Conservation (phyloP, 1,140 invertebrate genomes). For the Asbolus verrucosus region DNA sequence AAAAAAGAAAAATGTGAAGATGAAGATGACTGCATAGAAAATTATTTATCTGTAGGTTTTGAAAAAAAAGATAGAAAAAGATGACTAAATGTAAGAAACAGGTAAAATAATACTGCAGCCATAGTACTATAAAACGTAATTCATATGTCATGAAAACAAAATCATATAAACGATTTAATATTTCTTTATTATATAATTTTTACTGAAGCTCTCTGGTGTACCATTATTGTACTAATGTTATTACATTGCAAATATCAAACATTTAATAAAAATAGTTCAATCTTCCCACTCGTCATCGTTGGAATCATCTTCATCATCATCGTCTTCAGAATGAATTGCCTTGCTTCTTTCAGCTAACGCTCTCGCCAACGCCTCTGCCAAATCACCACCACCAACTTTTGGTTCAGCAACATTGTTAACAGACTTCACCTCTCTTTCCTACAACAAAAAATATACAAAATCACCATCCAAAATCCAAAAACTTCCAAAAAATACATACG, state of each 20-base stretch:
- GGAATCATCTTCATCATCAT: conserved; percentile 71
- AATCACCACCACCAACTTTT: conserved; percentile 66
- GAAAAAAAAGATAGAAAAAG: too few species aligned
- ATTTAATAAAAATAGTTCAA: conserved; percentile 5
- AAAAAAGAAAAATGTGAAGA: too few species aligned
- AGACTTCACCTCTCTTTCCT: conserved; percentile 49
- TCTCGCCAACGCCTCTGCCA: conserved; percentile 82
- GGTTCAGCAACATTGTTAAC: conserved; percentile 48
- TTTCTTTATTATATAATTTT: too few species aligned
- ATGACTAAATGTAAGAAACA: too few species aligned
- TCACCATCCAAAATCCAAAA: conserved; percentile 10
- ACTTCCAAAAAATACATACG: conserved; percentile 50
- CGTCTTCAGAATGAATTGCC: conserved; percentile 76
- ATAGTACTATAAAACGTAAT: too few species aligned
- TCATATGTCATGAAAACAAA: too few species aligned
- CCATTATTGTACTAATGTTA: not conserved
- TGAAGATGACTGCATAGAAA: too few species aligned
- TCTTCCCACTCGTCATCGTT: conserved; percentile 78
- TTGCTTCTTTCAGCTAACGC: conserved; percentile 80
- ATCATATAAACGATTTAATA: too few species aligned
- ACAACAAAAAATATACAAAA: conserved; percentile 3
- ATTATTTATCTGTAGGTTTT: too few species aligned
- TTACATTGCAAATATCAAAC: not conserved
- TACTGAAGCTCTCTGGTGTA: too few species aligned
- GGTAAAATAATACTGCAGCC: too few species aligned